Base-by-base conservation (phyloP, 2,797 vertebrate genomes). In the Pogonophryne albipinna region DNA sequence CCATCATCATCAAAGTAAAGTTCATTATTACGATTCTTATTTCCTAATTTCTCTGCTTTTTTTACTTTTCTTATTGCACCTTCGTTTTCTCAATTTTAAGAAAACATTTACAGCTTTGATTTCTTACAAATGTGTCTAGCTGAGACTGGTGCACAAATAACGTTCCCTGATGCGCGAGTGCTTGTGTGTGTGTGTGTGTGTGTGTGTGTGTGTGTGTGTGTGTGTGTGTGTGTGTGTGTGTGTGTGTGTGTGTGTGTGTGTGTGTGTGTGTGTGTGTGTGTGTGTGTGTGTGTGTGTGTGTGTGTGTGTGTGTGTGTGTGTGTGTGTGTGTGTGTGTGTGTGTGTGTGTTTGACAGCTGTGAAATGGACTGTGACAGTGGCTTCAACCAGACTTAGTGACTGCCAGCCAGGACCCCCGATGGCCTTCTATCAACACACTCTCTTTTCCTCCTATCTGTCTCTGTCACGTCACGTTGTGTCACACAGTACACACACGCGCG, bases 361-460 rank as follows among this genome's bases (percentile, higher is more conserved):
- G 83, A 86, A 89, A 87, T 84, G 74, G 65, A 71, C 72, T 86
- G 77, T 81, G 79, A 85, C 85, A 79, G 80, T 59, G 64, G 53
- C 74, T 64, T 74, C 67, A 67, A 60, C 71, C 64, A 76, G 53
- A 81, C 66, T 67, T 20, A 66, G 52, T 70, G 83, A 74, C 63
- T 60, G 76, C 51, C 76, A 72, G 44, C 64, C 38, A 72, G n/a
- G 45, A 74, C 57, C 77, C 78, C 73, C 56, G 34, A 64, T 83
- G 77, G 63, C 84, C 81, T 74, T 80, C 64, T 82, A 73, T 87
- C 80, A 78, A 75, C 78, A 69, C 63, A 20, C 34, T 52, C 53
- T 64, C 46, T 76, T 66, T 71, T 55, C 52, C 53, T 66, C 41
- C 61, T 65, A 50, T 86, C 66, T 46, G 52, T 80, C 76, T 84